Evolutionary conservation across 2,888 invertebrate species (phyloP).

Genomic region (Lasius platythorax): DNA sequence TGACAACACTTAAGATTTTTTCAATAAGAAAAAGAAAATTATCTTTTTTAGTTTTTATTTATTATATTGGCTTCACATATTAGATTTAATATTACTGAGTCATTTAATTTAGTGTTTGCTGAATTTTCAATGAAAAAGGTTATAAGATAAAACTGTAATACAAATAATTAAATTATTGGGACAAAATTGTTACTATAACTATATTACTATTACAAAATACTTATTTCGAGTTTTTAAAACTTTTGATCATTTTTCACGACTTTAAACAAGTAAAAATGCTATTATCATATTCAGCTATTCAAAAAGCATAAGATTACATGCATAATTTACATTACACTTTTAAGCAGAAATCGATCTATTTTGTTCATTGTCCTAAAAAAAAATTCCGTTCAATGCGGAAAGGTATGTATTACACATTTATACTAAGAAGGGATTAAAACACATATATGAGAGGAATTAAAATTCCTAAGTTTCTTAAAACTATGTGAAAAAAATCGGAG

Average conservation of each 20-base stretch:
- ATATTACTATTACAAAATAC: not conserved
- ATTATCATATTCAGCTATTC: not conserved
- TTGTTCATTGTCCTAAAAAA: not conserved
- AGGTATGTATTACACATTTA: not conserved
- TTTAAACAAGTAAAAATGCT: not conserved
- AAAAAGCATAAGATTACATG: not conserved
- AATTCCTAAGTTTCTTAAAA: not conserved
- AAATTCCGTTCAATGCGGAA: not conserved
- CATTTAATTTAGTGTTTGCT: no score
- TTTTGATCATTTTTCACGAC: not conserved
- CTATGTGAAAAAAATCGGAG: not conserved
- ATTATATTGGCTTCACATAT: no score
- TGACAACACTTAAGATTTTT: no score
- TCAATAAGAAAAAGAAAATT: no score
- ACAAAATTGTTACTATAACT: not conserved
- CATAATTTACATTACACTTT: not conserved
- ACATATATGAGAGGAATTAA: not conserved
- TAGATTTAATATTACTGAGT: no score
- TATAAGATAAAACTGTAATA: no score
- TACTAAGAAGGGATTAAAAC: not conserved
- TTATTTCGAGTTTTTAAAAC: not conserved
- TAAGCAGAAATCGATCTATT: not conserved
- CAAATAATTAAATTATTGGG: no score
- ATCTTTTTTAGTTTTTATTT: no score
- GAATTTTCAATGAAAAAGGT: no score